These are phyloP conservation scores for Callionymus lyra DNA, from an alignment of 2,113 vertebrate genomes.

Conservation along the genomic window DNA sequence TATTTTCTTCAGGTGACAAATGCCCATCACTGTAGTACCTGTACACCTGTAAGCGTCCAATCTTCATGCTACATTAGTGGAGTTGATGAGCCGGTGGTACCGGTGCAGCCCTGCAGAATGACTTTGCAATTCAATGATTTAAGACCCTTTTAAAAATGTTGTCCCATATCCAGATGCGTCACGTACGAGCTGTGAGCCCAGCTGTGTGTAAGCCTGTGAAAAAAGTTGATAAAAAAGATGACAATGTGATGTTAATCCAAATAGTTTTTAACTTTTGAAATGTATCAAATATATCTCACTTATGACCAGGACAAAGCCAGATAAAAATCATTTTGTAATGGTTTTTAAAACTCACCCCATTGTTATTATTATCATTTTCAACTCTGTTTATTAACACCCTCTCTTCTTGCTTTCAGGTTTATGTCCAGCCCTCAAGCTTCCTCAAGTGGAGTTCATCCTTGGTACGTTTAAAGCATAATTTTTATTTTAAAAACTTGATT, in stretches of 20 bases:
- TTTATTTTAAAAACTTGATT: no score
- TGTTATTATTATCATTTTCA: no score
- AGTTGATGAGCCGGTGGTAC: conserved; percentile 57
- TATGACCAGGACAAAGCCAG: no score
- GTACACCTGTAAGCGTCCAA: conserved; percentile 34
- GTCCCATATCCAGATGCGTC: conserved; percentile 23
- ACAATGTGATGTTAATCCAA: no score
- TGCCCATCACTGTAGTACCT: conserved; percentile 6
- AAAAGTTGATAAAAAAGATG: conserved; percentile 37
- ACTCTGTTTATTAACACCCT: neutral
- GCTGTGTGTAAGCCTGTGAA: conserved; percentile 7
- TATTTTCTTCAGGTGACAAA: no score
- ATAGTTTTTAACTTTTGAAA: no score
- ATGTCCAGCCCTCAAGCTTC: conserved; percentile 35
- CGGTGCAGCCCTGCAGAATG: conserved; percentile 22
- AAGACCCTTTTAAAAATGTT: conserved; percentile 3
- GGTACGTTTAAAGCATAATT: conserved; percentile 42
- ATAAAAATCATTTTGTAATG: no score
- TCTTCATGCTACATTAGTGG: conserved; percentile 42
- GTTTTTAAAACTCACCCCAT: no score
- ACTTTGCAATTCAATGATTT: conserved; percentile 13
- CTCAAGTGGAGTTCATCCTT: conserved; percentile 54
- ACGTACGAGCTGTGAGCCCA: conserved; percentile 21
- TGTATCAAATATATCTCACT: no score
- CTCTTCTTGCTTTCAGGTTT: conserved; percentile 32